These are phyloP conservation scores for Tyto alba DNA, from an alignment of 2,113 vertebrate species.

Conservation along the genomic window DNA sequence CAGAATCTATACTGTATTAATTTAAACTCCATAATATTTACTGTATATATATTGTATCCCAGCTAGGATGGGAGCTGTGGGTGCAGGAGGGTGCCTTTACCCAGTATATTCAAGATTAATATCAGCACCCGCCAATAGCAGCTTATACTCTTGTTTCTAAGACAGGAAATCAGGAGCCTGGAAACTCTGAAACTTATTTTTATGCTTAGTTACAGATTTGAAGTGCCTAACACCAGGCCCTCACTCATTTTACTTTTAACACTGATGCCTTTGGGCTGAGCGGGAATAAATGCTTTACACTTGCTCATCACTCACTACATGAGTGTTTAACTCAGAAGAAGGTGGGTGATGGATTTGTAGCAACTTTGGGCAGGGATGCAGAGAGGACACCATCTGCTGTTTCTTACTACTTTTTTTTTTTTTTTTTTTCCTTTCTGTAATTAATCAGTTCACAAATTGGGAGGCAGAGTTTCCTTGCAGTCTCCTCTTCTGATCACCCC, in stretches of 20 bases:
- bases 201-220: background rate
- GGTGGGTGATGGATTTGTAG: conserved; percentile 21
- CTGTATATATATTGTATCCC: background rate
- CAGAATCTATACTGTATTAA: background rate
- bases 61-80: background rate
- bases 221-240: background rate
- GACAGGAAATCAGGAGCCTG: background rate
- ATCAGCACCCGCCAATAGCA: accelerated
- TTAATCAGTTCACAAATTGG: background rate
- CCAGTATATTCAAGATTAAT: background rate
- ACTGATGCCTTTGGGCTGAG: background rate
- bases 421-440: background rate
- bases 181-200: background rate
- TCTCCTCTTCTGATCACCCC: background rate
- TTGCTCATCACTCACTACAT: background rate
- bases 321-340: background rate
- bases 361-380: background rate
- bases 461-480: background rate
- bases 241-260: background rate
- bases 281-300: background rate
- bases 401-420: background rate
- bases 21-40: background rate
- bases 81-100: background rate
- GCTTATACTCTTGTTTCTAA: background rate
- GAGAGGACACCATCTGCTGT: conserved; percentile 24